These are phyloP conservation scores for Carabus problematicus DNA, from an alignment of 2,888 invertebrate genomes.

Conservation along the genomic window DNA sequence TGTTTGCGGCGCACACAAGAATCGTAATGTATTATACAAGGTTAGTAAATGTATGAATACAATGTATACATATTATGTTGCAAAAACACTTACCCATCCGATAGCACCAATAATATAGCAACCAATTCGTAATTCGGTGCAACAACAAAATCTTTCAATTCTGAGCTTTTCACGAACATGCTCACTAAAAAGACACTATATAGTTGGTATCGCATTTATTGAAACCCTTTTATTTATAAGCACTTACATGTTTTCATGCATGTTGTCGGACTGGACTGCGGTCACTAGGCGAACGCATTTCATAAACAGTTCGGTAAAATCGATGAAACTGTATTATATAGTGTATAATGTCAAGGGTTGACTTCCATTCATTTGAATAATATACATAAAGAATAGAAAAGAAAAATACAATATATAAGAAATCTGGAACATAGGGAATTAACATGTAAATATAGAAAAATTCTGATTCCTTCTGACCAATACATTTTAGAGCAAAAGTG, in stretches of 20 bases:
- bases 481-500: no score
- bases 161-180: conserved; percentile 19
- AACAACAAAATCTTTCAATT: conserved; percentile 32
- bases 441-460: no score
- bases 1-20: no score
- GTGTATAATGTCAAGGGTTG: conserved; percentile 33
- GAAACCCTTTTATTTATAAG: neutral
- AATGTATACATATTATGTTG: neutral
- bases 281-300: conserved; percentile 9
- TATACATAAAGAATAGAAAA: neutral
- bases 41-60: no score
- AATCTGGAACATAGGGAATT: no score
- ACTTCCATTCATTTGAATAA: conserved; percentile 37
- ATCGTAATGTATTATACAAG: no score
- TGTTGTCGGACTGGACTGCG: conserved; percentile 26
- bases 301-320: conserved; percentile 30
- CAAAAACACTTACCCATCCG: conserved; percentile 24
- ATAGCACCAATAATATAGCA: conserved; percentile 30
- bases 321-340: conserved; percentile 24
- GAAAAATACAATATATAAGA: no score
- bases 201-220: neutral
- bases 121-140: conserved; percentile 26
- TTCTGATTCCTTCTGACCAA: no score
- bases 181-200: conserved; percentile 20
- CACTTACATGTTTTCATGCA: conserved; percentile 36